Evolutionary conservation across 2,113 vertebrate genomes (phyloP).

Genomic region (Shinisaurus crocodilurus): DNA sequence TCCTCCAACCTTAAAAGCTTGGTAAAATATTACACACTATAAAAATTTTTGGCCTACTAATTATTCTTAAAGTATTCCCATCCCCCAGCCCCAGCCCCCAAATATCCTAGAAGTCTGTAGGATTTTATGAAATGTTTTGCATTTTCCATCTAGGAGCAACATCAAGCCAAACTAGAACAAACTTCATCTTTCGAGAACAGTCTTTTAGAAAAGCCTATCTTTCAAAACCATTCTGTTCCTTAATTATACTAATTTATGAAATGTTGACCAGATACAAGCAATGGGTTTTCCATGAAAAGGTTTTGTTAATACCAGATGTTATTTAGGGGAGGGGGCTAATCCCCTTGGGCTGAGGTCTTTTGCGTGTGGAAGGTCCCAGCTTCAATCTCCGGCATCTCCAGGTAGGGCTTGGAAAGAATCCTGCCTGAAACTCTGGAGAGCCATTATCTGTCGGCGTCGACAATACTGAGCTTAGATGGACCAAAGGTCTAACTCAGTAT

Average conservation of each 20-base stretch:
- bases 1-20: conserved; percentile 72
- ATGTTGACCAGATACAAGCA: neutral
- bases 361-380: too few species aligned
- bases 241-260: neutral
- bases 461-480: too few species aligned
- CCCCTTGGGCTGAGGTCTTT: too few species aligned
- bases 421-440: too few species aligned
- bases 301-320: neutral
- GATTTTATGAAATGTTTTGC: conserved; percentile 60
- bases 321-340: too few species aligned
- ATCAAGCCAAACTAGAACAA: conserved; percentile 40
- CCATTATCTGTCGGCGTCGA: too few species aligned
- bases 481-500: too few species aligned
- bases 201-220: neutral
- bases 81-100: neutral
- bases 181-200: neutral
- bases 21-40: conserved; percentile 73
- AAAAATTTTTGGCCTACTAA: conserved; percentile 70
- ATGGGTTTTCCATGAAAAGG: neutral
- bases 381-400: too few species aligned
- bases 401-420: too few species aligned
- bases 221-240: neutral
- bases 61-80: conserved; percentile 51
- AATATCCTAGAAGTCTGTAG: conserved; percentile 28
- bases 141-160: conserved; percentile 48